Evolutionary conservation across 2,113 vertebrate species (phyloP).

Genomic region (Ailuropoda melanoleuca): DNA sequence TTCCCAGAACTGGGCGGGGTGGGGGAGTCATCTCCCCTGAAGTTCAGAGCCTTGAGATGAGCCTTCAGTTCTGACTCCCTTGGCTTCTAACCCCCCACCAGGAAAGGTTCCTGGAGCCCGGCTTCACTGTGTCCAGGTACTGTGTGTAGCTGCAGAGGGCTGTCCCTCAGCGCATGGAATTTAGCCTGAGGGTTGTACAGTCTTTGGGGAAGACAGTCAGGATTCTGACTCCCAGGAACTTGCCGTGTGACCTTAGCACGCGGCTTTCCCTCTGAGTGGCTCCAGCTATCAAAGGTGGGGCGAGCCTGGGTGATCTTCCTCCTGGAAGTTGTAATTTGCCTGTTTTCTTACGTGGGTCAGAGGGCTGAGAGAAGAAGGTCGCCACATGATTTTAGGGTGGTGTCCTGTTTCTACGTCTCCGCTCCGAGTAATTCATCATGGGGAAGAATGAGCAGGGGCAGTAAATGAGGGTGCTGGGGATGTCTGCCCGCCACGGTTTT

Average conservation of each 20-base stretch:
- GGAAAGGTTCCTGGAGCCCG: background rate
- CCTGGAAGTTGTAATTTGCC: background rate
- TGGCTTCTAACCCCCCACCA: background rate
- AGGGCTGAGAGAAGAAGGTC: background rate
- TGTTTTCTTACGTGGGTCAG: background rate
- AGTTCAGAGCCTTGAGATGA: background rate
- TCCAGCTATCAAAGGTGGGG: background rate
- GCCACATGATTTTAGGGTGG: background rate
- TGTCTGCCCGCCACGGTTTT: background rate
- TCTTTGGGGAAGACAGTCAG: background rate
- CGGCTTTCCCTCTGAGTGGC: background rate
- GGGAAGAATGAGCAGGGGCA: background rate
- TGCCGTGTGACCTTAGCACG: background rate
- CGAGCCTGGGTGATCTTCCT: fast-evolving
- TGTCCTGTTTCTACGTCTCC: background rate
- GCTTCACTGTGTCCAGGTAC: background rate
- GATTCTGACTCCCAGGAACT: background rate
- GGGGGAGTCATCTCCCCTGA: fast-evolving
- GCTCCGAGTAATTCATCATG: background rate
- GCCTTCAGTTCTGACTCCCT: background rate
- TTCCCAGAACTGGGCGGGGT: background rate
- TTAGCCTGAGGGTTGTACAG: background rate
- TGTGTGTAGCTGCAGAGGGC: background rate
- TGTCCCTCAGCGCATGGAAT: background rate
- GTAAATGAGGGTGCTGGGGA: fast-evolving